Evolutionary conservation across 2,797 vertebrate genomes (phyloP).

Genomic region (Chelon auratus): DNA sequence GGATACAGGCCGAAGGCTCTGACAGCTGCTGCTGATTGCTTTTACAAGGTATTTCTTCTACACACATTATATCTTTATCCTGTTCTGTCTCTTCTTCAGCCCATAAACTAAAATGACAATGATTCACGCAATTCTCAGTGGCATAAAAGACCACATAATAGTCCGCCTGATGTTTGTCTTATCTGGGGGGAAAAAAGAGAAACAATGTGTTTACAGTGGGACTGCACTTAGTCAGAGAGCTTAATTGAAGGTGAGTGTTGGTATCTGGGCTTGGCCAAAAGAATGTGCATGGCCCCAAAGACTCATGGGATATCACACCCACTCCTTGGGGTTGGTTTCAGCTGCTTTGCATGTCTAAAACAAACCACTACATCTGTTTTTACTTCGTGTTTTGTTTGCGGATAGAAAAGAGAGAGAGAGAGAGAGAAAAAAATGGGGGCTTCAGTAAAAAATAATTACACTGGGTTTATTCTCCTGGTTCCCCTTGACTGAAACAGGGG

Average conservation of each 20-base stretch:
- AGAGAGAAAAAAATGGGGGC: conserved; percentile 71
- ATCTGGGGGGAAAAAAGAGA: conserved; percentile 25
- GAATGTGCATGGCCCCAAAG: conserved; percentile 63
- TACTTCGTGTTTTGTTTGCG: conserved; percentile 82
- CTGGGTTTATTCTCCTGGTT: conserved; percentile 80
- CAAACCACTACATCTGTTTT: conserved; percentile 89
- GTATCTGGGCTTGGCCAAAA: conserved; percentile 67
- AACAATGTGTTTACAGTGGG: conserved; percentile 60
- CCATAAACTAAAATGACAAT: conserved; percentile 15
- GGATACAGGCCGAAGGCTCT: background rate
- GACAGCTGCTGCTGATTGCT: conserved; percentile 31
- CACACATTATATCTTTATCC: conserved; percentile 1
- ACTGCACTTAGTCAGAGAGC: conserved; percentile 59
- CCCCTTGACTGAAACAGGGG: conserved; percentile 64
- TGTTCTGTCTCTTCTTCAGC: conserved; percentile 11
- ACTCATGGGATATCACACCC: conserved; percentile 75
- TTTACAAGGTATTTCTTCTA: conserved; percentile 4
- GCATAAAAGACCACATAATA: conserved; percentile 32
- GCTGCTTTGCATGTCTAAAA: conserved; percentile 90
- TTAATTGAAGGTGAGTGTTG: conserved; percentile 76
- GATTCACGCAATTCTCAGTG: conserved; percentile 35
- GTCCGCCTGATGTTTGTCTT: conserved; percentile 51
- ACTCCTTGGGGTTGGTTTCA: conserved; percentile 85
- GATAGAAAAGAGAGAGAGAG: conserved; percentile 70
- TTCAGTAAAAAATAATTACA: conserved; percentile 85